Conservation (phyloP, 2,888 invertebrate species). For the Andrena minutula region DNA sequence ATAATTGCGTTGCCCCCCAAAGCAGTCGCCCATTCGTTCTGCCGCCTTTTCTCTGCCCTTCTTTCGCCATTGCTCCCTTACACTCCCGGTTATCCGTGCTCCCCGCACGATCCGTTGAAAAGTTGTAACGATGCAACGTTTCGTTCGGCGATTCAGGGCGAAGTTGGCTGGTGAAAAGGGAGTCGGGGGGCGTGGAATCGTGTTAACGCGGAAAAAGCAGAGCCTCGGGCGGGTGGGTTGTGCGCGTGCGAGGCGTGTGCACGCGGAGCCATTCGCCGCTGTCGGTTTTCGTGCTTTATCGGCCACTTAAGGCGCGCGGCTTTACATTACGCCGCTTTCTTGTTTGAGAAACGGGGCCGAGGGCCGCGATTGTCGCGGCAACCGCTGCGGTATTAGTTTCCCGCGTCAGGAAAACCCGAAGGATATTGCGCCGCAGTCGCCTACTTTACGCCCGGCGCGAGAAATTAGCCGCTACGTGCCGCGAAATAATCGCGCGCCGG, state of each 20-base stretch:
- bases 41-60: slow-evolving; percentile 3
- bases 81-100: slow-evolving; percentile 8
- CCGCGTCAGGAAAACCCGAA: slow-evolving; percentile 13
- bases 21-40: slow-evolving; percentile 44
- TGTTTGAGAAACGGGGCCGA: slow-evolving; percentile 41
- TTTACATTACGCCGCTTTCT: slow-evolving; percentile 55
- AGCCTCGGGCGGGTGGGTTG: background rate
- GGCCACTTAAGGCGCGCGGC: slow-evolving; percentile 66
- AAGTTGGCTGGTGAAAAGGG: slow-evolving; percentile 33
- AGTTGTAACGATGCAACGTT: slow-evolving; percentile 18
- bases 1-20: slow-evolving; percentile 69
- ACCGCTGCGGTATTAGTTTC: slow-evolving; percentile 39
- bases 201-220: slow-evolving; percentile 55
- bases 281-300: slow-evolving; percentile 71
- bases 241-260: slow-evolving; percentile 16
- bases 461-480: slow-evolving; percentile 43
- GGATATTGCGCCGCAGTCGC: slow-evolving; percentile 11
- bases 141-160: slow-evolving; percentile 18
- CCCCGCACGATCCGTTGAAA: slow-evolving; percentile 5
- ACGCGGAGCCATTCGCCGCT: slow-evolving; percentile 46
- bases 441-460: slow-evolving; percentile 12
- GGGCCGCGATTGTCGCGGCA: slow-evolving; percentile 47
- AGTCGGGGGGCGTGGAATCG: slow-evolving; percentile 42
- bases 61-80: slow-evolving; percentile 7
- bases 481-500: slow-evolving; percentile 36